Conservation (phyloP, 2,797 vertebrate genomes). For the Salarias fasciatus region DNA sequence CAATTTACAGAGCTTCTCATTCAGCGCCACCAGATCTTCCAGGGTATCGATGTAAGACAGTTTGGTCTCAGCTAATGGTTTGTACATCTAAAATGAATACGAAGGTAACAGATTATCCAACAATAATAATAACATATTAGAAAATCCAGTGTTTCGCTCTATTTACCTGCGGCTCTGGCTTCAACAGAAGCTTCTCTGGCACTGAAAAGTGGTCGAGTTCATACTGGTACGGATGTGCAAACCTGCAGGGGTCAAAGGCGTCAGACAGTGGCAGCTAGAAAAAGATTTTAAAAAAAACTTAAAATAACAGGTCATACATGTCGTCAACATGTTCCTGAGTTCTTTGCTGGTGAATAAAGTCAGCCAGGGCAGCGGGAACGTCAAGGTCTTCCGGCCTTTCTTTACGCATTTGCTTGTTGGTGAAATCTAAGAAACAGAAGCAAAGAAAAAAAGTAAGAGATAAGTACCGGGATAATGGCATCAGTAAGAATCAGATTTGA, state of each 20-base stretch:
- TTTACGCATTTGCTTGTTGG: conserved; percentile 85
- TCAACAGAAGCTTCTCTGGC: conserved; percentile 83
- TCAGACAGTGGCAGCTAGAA: not conserved
- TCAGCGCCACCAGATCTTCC: conserved; percentile 90
- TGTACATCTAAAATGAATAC: conserved; percentile 82
- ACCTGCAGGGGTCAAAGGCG: conserved; percentile 78
- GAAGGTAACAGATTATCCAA: not conserved
- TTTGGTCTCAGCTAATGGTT: conserved; percentile 83
- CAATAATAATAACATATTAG: not conserved
- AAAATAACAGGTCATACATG: conserved; percentile 83
- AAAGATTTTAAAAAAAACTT: not conserved
- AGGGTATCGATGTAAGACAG: conserved; percentile 87
- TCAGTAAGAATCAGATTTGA: not conserved
- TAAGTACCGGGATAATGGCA: not conserved
- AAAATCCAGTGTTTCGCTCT: not conserved
- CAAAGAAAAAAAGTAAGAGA: not conserved
- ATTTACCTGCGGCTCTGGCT: conserved; percentile 87
- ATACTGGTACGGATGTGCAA: conserved; percentile 95
- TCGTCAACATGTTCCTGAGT: conserved; percentile 91
- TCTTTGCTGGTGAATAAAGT: conserved; percentile 96
- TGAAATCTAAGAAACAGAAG: conserved; percentile 79
- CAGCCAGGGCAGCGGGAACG: conserved; percentile 92
- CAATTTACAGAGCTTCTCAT: conserved; percentile 87
- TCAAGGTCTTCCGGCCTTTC: conserved; percentile 92
- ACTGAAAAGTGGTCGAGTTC: conserved; percentile 89